Evolutionary conservation across 2,888 invertebrate genomes (phyloP), one percentile per base, ranked within the genome.

Genomic region (Pachliopta kotzebuea): DNA sequence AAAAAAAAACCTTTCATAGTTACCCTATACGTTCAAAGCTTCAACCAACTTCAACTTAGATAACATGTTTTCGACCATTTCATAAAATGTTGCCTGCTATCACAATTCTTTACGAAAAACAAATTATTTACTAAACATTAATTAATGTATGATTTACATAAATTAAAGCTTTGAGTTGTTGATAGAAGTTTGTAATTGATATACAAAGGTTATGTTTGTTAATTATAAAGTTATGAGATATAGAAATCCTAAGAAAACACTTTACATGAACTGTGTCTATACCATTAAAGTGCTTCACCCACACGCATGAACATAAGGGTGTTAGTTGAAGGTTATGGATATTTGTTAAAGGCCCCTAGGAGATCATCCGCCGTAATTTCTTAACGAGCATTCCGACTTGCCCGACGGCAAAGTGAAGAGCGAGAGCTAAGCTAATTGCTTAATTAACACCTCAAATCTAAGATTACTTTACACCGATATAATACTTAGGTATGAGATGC

Each of bases 381-480:
- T 74, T 78, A 80, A 83, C 78, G 79, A 81, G 77, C 74, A 76
- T 75, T 74, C 72, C 76, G 71, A 70, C 65, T 73, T 72, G 71
- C 70, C 74, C 63, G 60, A 64, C 56, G 63, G 63, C 61, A 57
- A 61, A 65, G 64, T 65, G 66, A 64, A 67, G 69, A 78, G 76
- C 76, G 78, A 78, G 78, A 76, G 78, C 77, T 73, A 72, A 73
- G 76, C 76, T 83, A 83, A 86, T 83, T 83, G 81, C 78, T 80
- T 81, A 79, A 82, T 84, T 83, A 85, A 80, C 80, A 77, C 76
- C 74, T 69, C 75, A 79, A 81, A 82, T 83, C 81, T 75, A 72
- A 72, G 71, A 71, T 71, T 65, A 66, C 66, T 68, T 70, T 58
- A 62, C 69, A 68, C 62, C 61, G 58, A 65, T 65, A 68, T 59